Conservation (phyloP, 2,888 invertebrate species). For the Philonicus albiceps region DNA sequence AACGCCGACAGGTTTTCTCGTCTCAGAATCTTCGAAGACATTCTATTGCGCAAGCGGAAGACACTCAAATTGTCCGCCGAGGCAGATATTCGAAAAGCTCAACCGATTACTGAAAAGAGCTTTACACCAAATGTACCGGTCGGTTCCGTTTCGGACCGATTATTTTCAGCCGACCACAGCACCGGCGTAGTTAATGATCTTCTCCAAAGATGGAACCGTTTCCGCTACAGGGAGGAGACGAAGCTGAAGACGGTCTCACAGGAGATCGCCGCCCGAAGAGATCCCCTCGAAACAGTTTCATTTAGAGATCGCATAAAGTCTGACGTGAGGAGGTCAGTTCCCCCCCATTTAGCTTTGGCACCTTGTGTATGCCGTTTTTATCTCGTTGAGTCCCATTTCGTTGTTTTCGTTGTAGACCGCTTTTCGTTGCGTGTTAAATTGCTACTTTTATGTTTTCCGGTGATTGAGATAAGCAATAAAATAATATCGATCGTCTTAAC, state of each 20-base stretch:
- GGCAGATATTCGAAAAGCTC: constrained; percentile 11
- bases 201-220: constrained; percentile 44
- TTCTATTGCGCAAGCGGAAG: constrained; percentile 10
- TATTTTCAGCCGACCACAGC: constrained; percentile 23
- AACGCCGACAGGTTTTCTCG: constrained; percentile 19
- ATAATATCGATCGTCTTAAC: not conserved
- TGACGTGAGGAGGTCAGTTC: constrained; percentile 46
- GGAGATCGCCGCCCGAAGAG: constrained; percentile 1
- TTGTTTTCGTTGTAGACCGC: not conserved
- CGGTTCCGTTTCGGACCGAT: not conserved
- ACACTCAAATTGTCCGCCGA: not conserved
- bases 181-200: constrained; percentile 40
- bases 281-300: constrained; percentile 44
- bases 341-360: not conserved
- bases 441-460: not conserved
- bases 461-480: not conserved
- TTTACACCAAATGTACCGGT: not conserved
- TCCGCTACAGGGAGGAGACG: constrained; percentile 39
- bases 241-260: not conserved
- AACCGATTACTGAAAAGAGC: constrained; percentile 2
- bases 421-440: not conserved
- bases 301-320: constrained; percentile 42
- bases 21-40: constrained; percentile 26
- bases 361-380: not conserved
- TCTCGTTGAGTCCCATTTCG: not conserved